These are phyloP conservation scores for Vombatus ursinus DNA, from an alignment of 2,113 vertebrate genomes.

Conservation along the genomic window DNA sequence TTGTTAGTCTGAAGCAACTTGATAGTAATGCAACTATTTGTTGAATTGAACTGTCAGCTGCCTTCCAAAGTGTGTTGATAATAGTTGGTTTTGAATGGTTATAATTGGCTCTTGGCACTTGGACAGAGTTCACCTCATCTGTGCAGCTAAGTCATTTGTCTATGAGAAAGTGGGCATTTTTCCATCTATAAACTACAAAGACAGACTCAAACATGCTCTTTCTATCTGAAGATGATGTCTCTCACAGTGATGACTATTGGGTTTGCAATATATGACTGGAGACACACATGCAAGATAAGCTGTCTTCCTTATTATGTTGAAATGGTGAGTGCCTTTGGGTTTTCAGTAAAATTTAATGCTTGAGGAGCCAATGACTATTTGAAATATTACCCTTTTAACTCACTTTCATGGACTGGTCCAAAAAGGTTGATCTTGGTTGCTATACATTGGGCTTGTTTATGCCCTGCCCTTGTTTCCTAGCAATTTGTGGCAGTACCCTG, in stretches of 20 bases:
- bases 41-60: neutral
- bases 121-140: neutral
- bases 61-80: neutral
- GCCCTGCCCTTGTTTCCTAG: neutral
- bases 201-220: neutral
- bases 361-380: neutral
- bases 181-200: neutral
- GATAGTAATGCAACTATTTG: neutral
- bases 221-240: neutral
- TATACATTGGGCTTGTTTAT: neutral
- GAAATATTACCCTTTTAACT: neutral
- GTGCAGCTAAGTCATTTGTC: neutral
- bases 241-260: neutral
- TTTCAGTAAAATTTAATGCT: neutral
- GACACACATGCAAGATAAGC: neutral
- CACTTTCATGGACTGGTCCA: neutral
- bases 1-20: neutral
- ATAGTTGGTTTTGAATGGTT: neutral
- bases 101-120: neutral
- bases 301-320: neutral
- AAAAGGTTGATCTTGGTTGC: neutral
- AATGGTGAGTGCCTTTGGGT: neutral
- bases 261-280: neutral
- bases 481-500: neutral
- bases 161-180: neutral